phyloP scores from a whole-genome alignment of 2,888 invertebrate species.

The Epirrhoe alternata region DNA sequence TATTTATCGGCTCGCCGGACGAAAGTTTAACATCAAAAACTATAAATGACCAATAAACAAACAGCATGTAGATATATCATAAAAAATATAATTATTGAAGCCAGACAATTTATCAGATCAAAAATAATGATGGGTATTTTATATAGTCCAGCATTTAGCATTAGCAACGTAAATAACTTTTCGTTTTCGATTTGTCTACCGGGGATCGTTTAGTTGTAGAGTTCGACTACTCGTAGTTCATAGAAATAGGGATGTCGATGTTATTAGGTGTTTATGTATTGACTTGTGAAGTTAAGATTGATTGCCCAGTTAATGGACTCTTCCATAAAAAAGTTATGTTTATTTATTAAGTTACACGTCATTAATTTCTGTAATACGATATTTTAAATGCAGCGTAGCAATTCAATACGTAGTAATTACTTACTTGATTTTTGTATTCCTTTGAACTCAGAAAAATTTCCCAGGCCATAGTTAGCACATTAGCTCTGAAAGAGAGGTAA shows the following conservation, averaged over 20 bases:
- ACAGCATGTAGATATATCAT: no score
- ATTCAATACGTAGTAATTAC: neutral
- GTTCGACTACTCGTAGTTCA: slow-evolving; percentile 36
- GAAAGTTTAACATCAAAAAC: no score
- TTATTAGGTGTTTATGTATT: slow-evolving; percentile 40
- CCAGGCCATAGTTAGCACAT: no score
- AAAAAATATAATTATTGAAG: no score
- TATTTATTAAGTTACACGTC: slow-evolving; percentile 24
- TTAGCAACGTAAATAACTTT: neutral
- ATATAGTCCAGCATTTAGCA: neutral
- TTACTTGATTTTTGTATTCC: no score
- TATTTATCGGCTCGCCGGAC: no score
- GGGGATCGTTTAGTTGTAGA: slow-evolving; percentile 37
- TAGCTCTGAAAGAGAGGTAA: no score
- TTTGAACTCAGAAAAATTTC: no score
- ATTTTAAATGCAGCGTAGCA: neutral
- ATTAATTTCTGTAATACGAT: slow-evolving; percentile 8
- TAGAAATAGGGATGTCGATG: slow-evolving; percentile 27
- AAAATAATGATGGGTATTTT: no score
- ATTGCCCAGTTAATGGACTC: slow-evolving; percentile 36
- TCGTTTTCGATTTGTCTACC: slow-evolving; percentile 5
- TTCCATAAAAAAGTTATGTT: slow-evolving; percentile 34
- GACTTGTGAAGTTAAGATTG: slow-evolving; percentile 41
- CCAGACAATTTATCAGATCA: no score
- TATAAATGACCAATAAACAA: no score